Percentiles rank a stretch among this genome's conserved stretches.
phyloP scores from a whole-genome alignment of 2,797 vertebrate genomes.

The Thunnus albacares region DNA sequence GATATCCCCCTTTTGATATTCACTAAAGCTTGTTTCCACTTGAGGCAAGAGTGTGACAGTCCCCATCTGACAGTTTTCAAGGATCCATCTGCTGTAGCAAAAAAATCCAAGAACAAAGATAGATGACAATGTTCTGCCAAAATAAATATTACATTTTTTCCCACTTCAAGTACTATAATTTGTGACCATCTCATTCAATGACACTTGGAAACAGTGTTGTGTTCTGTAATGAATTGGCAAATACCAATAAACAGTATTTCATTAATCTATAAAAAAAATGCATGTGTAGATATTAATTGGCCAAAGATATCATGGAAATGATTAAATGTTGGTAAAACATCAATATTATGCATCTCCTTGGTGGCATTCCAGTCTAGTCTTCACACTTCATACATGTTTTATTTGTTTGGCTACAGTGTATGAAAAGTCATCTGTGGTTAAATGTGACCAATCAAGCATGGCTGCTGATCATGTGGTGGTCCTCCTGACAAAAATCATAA shows the following conservation, averaged over 20 bases:
- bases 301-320: background rate
- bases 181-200: conserved; percentile 10
- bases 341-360: background rate
- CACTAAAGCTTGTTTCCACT: conserved; percentile 17
- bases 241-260: background rate
- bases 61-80: conserved; percentile 28
- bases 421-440: conserved; percentile 21
- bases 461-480: conserved; percentile 22
- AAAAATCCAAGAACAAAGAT: conserved; percentile 32
- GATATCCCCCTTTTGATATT: background rate
- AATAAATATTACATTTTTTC: background rate
- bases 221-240: background rate
- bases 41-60: conserved; percentile 16
- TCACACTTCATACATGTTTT: conserved; percentile 1
- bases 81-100: conserved; percentile 20
- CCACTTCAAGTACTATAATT: background rate
- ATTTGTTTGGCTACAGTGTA: conserved; percentile 10
- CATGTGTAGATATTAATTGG: background rate
- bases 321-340: background rate
- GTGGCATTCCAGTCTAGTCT: conserved; percentile 5
- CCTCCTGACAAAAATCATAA: conserved; percentile 34
- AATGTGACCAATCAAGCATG: conserved; percentile 20
- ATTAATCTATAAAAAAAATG: background rate
- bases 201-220: background rate
- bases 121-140: conserved; percentile 18